These are phyloP conservation scores for Hippoglossus stenolepis DNA, from an alignment of 2,113 vertebrate species.

Conservation along the genomic window DNA sequence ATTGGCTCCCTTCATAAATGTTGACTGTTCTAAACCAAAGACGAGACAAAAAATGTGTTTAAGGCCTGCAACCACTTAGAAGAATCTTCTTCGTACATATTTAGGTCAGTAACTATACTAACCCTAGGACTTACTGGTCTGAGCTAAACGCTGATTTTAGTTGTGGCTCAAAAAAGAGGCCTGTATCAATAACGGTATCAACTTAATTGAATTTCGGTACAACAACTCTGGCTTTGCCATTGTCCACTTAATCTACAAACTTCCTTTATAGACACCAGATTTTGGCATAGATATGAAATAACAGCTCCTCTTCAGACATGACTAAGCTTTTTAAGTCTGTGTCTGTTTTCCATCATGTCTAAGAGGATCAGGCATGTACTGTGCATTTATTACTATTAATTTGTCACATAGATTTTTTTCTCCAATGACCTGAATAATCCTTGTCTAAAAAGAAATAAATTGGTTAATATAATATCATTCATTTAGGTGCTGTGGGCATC, in stretches of 20 bases:
- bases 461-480: not conserved
- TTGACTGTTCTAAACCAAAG: not conserved
- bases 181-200: no score
- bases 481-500: not conserved
- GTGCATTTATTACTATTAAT: constrained; percentile 2
- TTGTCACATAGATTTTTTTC: not conserved
- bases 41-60: not conserved
- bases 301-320: constrained; percentile 20
- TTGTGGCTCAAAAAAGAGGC: not conserved
- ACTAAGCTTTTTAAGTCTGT: constrained; percentile 25
- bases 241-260: constrained; percentile 1
- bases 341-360: constrained; percentile 11
- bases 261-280: constrained; percentile 9
- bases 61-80: not conserved
- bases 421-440: no score
- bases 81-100: not conserved
- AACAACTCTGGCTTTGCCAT: not conserved
- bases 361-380: not conserved
- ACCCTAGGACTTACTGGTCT: not conserved
- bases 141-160: not conserved
- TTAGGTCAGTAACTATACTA: not conserved
- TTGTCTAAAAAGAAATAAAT: no score
- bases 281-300: constrained; percentile 18
- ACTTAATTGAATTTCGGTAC: no score
- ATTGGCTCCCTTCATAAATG: not conserved